Percentiles rank a stretch among this genome's conserved stretches.
Conservation (phyloP, 23 tunicate species). For the Diplosoma virens region DNA sequence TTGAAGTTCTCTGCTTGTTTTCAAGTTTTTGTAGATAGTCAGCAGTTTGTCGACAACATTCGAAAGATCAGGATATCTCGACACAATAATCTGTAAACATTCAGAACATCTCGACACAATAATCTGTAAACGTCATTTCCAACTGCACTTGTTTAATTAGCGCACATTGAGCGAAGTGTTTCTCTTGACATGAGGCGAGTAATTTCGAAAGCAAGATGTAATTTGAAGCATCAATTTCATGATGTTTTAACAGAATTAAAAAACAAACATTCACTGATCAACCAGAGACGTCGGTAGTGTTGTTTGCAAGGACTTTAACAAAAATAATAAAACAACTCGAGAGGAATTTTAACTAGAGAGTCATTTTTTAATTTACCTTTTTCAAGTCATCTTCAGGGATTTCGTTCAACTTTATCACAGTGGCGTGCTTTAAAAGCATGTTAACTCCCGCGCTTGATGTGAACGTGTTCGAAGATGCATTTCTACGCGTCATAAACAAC, state of each 20-base stretch:
- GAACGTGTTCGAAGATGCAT: background rate
- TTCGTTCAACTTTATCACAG: slow-evolving; percentile 15
- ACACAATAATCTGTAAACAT: slow-evolving; percentile 43
- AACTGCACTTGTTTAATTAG: too few species aligned
- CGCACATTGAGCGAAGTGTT: too few species aligned
- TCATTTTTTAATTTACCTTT: too few species aligned
- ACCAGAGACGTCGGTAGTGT: too few species aligned
- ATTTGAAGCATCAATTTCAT: too few species aligned
- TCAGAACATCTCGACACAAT: slow-evolving; percentile 44
- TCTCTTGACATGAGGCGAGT: too few species aligned
- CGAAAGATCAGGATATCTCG: slow-evolving; percentile 39
- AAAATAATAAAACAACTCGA: background rate
- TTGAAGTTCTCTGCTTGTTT: background rate
- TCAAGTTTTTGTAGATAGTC: slow-evolving; percentile 39
- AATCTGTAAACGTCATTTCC: slow-evolving; percentile 47
- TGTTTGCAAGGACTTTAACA: too few species aligned
- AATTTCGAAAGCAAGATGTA: too few species aligned
- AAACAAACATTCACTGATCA: too few species aligned
- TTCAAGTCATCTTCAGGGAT: slow-evolving; percentile 48
- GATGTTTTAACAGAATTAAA: background rate
- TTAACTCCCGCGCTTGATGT: slow-evolving; percentile 13
- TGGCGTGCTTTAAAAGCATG: slow-evolving; percentile 49
- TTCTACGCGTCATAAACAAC: slow-evolving; percentile 71
- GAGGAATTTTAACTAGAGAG: too few species aligned
- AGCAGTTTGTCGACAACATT: slow-evolving; percentile 50